phyloP scores from a whole-genome alignment of 2,113 vertebrate genomes.

The Octodon degus region DNA sequence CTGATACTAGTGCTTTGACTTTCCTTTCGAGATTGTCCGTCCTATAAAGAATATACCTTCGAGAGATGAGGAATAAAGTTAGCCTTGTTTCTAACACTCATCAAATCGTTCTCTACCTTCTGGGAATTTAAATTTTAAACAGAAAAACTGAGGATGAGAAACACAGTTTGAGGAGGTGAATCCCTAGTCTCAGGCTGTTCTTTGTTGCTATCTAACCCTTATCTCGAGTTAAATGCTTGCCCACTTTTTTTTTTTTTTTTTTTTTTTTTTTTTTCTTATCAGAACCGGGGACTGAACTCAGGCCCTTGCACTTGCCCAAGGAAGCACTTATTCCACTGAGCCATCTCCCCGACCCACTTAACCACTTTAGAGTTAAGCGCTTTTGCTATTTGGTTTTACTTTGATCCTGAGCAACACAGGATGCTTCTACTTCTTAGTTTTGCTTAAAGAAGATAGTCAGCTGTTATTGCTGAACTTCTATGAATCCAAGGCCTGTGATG shows the following conservation, averaged over 20 bases:
- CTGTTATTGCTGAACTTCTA: background rate
- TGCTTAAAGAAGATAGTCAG: background rate
- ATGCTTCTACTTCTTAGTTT: background rate
- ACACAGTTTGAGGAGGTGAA: background rate
- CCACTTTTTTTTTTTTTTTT: too few species aligned
- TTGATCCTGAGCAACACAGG: background rate
- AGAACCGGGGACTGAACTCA: too few species aligned
- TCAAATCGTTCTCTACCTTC: background rate
- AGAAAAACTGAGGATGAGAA: background rate
- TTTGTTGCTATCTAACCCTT: background rate
- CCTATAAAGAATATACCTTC: background rate
- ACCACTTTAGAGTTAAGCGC: too few species aligned
- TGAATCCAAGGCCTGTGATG: background rate
- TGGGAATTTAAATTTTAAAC: background rate
- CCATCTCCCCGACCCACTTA: too few species aligned
- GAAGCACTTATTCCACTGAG: too few species aligned
- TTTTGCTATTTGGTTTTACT: background rate
- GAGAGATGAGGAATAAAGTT: background rate
- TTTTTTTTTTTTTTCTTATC: too few species aligned
- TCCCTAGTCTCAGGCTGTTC: background rate
- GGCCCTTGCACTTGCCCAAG: too few species aligned
- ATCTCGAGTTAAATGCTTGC: background rate
- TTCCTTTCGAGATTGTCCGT: background rate
- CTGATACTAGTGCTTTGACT: background rate
- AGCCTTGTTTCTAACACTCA: rapidly evolving